These are phyloP conservation scores for Xiphorhynchus elegans DNA, from an alignment of 2,113 vertebrate genomes.

Conservation along the genomic window DNA sequence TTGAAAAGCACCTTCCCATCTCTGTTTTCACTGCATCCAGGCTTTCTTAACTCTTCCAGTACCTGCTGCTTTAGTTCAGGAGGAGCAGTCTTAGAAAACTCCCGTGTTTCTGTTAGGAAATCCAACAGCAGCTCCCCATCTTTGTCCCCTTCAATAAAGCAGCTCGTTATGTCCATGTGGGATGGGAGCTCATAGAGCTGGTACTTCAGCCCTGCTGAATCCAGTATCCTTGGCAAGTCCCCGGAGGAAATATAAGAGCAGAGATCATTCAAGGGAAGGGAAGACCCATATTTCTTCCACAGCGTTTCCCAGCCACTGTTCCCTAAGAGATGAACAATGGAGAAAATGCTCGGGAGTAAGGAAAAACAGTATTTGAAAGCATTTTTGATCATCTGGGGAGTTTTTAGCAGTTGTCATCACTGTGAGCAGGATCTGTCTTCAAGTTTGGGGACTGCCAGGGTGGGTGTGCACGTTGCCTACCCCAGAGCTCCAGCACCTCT, in stretches of 20 bases:
- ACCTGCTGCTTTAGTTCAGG: conserved; percentile 81
- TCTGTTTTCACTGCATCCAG: conserved; percentile 80
- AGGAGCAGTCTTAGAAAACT: conserved; percentile 84
- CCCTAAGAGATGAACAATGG: conserved; percentile 66
- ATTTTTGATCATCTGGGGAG: fast-evolving
- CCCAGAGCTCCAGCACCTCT: neutral
- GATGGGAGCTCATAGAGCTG: conserved; percentile 79
- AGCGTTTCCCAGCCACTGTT: conserved; percentile 83
- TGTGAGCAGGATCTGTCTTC: neutral
- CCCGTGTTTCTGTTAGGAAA: conserved; percentile 86
- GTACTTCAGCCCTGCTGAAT: conserved; percentile 77
- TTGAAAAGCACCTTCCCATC: conserved; percentile 87
- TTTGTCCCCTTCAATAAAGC: conserved; percentile 83
- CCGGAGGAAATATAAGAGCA: conserved; percentile 77
- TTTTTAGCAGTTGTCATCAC: neutral
- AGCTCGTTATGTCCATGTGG: conserved; percentile 89
- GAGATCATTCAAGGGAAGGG: conserved; percentile 74
- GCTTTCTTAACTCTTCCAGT: conserved; percentile 78
- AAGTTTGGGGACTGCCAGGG: neutral
- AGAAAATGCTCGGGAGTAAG: neutral
- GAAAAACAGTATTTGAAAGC: neutral
- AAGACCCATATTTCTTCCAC: conserved; percentile 74
- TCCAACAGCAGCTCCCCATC: conserved; percentile 89
- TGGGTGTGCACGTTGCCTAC: fast-evolving
- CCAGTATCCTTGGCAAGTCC: conserved; percentile 80